Evolutionary conservation across 2,113 vertebrate genomes (phyloP).

Genomic region (Phodopus roborovskii): DNA sequence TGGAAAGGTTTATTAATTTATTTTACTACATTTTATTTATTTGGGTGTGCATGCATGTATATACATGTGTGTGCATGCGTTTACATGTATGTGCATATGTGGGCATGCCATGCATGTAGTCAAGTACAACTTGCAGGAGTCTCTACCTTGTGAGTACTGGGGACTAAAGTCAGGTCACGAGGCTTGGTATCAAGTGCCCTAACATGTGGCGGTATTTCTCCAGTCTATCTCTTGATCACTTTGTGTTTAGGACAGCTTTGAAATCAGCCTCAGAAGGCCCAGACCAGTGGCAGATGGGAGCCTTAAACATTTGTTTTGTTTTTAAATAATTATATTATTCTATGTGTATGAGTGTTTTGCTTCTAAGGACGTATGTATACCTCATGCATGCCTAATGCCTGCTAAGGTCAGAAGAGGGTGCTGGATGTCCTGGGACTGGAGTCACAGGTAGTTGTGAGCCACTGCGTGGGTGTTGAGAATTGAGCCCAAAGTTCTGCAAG

Average conservation of each 20-base stretch:
- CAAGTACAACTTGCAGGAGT: background rate
- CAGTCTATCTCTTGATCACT: background rate
- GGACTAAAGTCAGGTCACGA: background rate
- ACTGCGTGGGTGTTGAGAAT: background rate
- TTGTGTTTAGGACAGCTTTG: background rate
- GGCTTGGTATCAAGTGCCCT: background rate
- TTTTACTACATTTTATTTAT: background rate
- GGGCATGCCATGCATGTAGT: background rate
- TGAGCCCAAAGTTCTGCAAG: background rate
- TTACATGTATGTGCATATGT: background rate
- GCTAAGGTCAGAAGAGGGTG: background rate
- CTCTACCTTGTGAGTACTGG: background rate
- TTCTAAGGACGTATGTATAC: background rate
- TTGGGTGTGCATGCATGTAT: background rate
- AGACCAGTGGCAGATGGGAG: background rate
- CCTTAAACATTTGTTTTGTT: background rate
- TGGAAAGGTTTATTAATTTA: background rate
- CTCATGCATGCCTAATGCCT: background rate
- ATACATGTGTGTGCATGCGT: background rate
- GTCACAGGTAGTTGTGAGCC: background rate
- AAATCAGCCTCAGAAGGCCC: background rate
- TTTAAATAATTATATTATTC: background rate
- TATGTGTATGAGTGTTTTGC: background rate
- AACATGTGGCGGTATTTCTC: background rate
- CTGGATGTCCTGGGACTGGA: background rate